Conservation (phyloP, 2,113 vertebrate genomes). For the Alexandromys fortis region DNA sequence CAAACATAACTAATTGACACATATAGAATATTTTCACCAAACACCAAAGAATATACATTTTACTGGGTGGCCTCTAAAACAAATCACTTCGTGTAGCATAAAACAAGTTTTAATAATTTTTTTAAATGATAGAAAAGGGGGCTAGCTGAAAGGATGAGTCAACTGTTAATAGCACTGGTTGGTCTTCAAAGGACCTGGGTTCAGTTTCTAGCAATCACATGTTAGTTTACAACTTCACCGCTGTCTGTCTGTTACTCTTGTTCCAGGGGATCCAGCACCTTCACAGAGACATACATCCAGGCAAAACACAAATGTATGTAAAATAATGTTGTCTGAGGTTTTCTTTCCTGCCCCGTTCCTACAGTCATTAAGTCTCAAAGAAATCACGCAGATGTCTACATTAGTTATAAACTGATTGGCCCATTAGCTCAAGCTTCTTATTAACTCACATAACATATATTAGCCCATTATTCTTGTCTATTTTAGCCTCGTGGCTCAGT, state of each 20-base stretch:
- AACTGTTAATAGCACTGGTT: not conserved
- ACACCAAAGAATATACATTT: too few relatives aligned
- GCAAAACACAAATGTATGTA: not conserved
- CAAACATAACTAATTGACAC: too few relatives aligned
- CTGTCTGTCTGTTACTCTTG: not conserved
- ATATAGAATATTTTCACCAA: too few relatives aligned
- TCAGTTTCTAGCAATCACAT: not conserved
- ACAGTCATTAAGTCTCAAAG: too few relatives aligned
- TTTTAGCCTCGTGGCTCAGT: too few relatives aligned
- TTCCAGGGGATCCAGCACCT: not conserved
- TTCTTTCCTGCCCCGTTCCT: too few relatives aligned
- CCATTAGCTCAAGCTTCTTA: too few relatives aligned
- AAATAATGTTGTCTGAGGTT: too few relatives aligned
- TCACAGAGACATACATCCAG: not conserved
- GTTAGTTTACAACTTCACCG: not conserved
- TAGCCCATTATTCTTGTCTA: too few relatives aligned
- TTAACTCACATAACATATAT: too few relatives aligned
- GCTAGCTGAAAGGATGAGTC: not conserved
- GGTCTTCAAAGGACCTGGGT: not conserved
- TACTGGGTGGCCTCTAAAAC: not conserved
- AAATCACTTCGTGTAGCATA: not conserved
- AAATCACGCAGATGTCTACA: too few relatives aligned
- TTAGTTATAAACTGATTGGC: too few relatives aligned
- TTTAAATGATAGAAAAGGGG: not conserved
- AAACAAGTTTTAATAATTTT: not conserved